phyloP scores from a whole-genome alignment of 1,140 invertebrate species.

The Yoshiicerus persimilis region DNA sequence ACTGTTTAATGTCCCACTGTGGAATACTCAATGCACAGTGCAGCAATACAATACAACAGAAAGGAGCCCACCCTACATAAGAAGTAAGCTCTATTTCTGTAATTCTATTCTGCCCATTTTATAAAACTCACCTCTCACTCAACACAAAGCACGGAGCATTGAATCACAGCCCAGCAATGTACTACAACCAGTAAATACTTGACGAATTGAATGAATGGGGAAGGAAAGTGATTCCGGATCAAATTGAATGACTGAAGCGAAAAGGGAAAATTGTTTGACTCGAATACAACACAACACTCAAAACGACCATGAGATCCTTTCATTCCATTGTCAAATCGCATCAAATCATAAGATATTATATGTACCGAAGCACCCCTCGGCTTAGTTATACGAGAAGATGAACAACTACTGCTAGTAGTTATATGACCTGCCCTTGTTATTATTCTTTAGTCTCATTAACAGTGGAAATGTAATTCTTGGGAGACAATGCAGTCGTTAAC shows the following conservation, averaged over 20 bases:
- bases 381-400: background rate
- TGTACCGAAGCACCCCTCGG: background rate
- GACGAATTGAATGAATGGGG: background rate
- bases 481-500: background rate
- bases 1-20: background rate
- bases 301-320: background rate
- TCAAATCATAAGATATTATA: background rate
- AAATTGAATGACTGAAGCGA: background rate
- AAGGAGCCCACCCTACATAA: background rate
- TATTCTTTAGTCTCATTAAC: background rate
- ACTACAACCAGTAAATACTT: background rate
- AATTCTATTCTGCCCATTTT: background rate
- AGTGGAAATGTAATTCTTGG: background rate
- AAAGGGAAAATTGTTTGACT: conserved; percentile 18
- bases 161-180: background rate
- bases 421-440: background rate
- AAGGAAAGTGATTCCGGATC: background rate
- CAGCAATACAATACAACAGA: background rate
- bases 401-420: background rate
- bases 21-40: conserved; percentile 1
- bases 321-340: conserved; percentile 2
- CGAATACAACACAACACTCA: background rate
- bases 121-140: background rate
- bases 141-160: background rate
- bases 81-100: background rate